Base-by-base conservation (phyloP, 2,113 vertebrate genomes). In the Pelmatolapia mariae region DNA sequence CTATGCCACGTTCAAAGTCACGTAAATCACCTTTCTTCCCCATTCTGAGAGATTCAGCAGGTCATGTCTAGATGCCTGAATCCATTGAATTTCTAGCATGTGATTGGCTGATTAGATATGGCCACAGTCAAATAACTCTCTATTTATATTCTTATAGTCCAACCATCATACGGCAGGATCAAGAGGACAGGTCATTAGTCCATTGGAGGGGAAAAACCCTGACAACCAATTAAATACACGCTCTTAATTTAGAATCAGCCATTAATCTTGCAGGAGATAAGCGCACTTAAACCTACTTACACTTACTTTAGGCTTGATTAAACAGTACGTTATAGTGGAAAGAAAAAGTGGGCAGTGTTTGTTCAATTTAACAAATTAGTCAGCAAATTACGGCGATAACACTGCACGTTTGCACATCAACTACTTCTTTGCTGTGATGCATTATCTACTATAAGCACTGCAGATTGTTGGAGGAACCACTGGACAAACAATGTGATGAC, bases 281-380 rank as follows among this genome's bases (percentile, higher is more conserved):
- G 68, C 1, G 0, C 68, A 76, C 40, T 45, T 2, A 47, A 76
- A 47, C 40, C 40, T 18, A 76, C 68, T 26, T 29, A 73, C 24
- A 29, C 68, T 29, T 47, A 47, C 22, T 47, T 47, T 73, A 73
- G 22, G 40, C 0, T 73, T 73, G 15, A 18, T 47, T 76, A 76
- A 76, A 47, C 40, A 26, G 66, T 16, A 71, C 12, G 12, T 43
- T 1, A 71, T 24, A 3, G 11, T 22, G 36, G 19, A 71, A 71
- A 24, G 66, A 71, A 43, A 71, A 71, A 38, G 36, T 38, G 63
- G 63, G 22, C 1, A 68, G 33, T 22, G 63, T 40, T 68, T 68
- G 36, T n/a, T 0, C 36, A 13, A 0, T 3, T 68, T 40, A 68
- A 40, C 0, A 0, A 45, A 73, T 26, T 45, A 45, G 22, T 45